Percentiles rank a stretch among this genome's conserved stretches.
These are phyloP conservation scores for Mycteria americana DNA, from an alignment of 2,797 vertebrate species.

Conservation along the genomic window DNA sequence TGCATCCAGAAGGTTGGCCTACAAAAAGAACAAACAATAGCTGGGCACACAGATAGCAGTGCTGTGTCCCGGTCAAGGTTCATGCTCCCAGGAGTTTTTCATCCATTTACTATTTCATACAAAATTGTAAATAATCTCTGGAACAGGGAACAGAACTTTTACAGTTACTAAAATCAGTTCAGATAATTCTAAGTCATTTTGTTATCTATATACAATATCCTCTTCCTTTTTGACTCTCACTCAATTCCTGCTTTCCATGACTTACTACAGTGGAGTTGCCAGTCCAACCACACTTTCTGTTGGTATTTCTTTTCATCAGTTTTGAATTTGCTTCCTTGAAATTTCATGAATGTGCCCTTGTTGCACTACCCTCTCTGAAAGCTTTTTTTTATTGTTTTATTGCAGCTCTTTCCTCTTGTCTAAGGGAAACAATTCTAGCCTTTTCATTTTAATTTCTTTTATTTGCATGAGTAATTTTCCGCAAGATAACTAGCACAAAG, in stretches of 20 bases:
- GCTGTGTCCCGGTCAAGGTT: not conserved
- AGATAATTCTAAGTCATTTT: not conserved
- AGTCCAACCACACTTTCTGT: not conserved
- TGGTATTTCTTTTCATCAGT: slow-evolving; percentile 18
- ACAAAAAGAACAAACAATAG: not conserved
- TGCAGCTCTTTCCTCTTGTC: not conserved
- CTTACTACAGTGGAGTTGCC: not conserved
- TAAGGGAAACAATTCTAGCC: not conserved
- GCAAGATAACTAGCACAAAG: not conserved
- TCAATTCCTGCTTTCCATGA: not conserved
- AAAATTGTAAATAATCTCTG: not conserved
- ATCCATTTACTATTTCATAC: not conserved
- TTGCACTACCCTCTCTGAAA: not conserved
- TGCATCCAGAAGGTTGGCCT: not conserved
- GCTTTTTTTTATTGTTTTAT: not conserved
- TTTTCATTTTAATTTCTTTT: slow-evolving; percentile 22
- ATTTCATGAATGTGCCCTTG: not conserved
- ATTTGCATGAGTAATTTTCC: not conserved
- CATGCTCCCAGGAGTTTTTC: not conserved
- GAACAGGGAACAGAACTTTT: not conserved
- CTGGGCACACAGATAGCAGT: not conserved
- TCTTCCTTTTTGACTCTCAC: not conserved
- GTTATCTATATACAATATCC: not conserved
- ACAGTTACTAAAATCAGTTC: not conserved
- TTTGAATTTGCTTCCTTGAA: slow-evolving; percentile 11